Evolutionary conservation across 2,113 vertebrate genomes (phyloP), one percentile per base, ranked within the genome.

Genomic region (Promerops cafer): DNA sequence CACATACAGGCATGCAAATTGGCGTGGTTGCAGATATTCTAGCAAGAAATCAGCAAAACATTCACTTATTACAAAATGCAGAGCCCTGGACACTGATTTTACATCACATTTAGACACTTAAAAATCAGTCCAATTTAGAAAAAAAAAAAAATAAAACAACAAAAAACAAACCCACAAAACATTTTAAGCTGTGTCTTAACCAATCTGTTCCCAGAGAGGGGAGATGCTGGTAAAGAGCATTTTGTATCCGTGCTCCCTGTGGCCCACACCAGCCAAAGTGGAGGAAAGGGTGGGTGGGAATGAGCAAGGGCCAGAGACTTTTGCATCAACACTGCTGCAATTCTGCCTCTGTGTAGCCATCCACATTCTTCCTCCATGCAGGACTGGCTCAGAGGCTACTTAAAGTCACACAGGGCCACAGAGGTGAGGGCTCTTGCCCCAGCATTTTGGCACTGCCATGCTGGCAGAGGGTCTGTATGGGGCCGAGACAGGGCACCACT

Each of bases 1-100:
- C 84, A 96, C 82, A 94, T 86, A 95, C 84, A 93, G 90, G 87
- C 95, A 96, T 82, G 92, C 93, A 96, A 96, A 96, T 96, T 93
- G 92, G 80, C 26, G 8, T 53, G 86, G 94, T 90, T 94, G 92
- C 86, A 96, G 93, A 96, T 95, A 96, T 95, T 93, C 95, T 82
- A 90, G 86, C 21, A 56, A 92, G 60, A 94, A 96, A 94, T 95
- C 94, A 95, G 94, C 86, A 96, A 96, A 96, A 97, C 92, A 95
- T 93, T 96, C 93, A 95, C 88, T 94, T 96, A 93, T 65, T 75
- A 66, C 88, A 96, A 95, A 96, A 83, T n/a, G 79, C 49, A 95
- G 69, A 89, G 65, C 61, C 69, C 80, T 87, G 94, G 93, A 96
- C 94, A 95, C 49, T 72, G 90, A 95, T 94, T 93, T 94, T 92